These are phyloP conservation scores for Pachypanchax playfairii DNA, from an alignment of 2,113 vertebrate species.

Conservation along the genomic window DNA sequence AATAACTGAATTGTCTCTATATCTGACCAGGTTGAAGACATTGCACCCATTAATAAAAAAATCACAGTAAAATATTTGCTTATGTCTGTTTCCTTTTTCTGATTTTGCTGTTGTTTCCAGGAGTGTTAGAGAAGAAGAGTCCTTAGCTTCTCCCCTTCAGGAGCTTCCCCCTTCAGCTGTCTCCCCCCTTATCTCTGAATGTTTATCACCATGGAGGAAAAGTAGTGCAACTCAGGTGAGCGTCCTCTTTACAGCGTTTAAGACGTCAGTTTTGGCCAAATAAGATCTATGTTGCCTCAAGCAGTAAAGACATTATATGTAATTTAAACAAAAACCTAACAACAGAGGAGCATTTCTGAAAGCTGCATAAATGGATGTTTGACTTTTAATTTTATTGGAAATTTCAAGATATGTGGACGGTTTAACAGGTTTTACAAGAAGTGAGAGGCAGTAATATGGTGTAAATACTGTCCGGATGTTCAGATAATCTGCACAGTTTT, in stretches of 20 bases:
- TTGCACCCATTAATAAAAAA: too few relatives aligned
- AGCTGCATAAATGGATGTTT: conserved; percentile 33
- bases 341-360: conserved; percentile 17
- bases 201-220: conserved; percentile 89
- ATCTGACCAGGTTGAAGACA: too few relatives aligned
- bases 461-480: conserved; percentile 50
- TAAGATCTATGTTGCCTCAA: background rate
- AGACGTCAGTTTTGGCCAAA: conserved; percentile 6
- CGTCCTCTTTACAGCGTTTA: conserved; percentile 13
- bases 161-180: conserved; percentile 80
- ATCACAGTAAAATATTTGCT: background rate
- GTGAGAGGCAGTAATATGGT: conserved; percentile 22
- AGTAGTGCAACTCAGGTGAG: conserved; percentile 90
- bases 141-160: conserved; percentile 83
- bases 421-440: conserved; percentile 59
- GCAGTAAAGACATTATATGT: background rate
- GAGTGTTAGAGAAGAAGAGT: conserved; percentile 77
- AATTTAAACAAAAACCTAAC: conserved; percentile 19
- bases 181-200: conserved; percentile 83
- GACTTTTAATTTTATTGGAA: conserved; percentile 33
- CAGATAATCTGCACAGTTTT: conserved; percentile 6
- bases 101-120: conserved; percentile 54
- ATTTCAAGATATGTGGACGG: conserved; percentile 28
- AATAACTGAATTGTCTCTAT: background rate
- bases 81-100: background rate